Conservation (phyloP, 2,888 invertebrate genomes). For the Schizotus pectinicornis region DNA sequence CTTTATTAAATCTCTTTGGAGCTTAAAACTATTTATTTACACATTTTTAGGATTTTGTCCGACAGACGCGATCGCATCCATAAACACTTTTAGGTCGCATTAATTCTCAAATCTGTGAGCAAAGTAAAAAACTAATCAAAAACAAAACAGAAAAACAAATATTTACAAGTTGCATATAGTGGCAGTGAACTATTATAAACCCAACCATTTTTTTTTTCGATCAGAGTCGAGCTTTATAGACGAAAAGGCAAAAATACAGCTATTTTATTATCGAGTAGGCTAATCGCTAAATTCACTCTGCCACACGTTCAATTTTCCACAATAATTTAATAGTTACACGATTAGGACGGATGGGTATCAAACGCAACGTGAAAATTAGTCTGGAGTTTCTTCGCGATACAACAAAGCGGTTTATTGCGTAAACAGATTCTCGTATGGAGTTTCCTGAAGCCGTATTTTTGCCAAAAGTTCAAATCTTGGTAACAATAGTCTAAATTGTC, state of each 20-base stretch:
- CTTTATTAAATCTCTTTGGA: conserved; percentile 21
- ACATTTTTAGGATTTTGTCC: conserved; percentile 1
- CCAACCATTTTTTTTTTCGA: conserved; percentile 26
- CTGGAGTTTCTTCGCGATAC: conserved; percentile 22
- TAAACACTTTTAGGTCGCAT: neutral
- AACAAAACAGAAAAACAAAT: conserved; percentile 28
- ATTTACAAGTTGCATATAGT: conserved; percentile 47
- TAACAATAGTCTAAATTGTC: conserved; percentile 31
- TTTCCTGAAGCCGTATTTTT: conserved; percentile 52
- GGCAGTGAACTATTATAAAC: conserved; percentile 51
- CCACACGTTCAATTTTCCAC: conserved; percentile 17
- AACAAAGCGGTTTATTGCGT: conserved; percentile 25
- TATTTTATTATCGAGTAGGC: conserved; percentile 29
- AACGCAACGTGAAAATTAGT: conserved; percentile 14
- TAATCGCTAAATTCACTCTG: conserved; percentile 22
- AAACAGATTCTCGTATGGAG: conserved; percentile 17
- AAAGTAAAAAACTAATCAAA: conserved; percentile 49
- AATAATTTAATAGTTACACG: conserved; percentile 30
- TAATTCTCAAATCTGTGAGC: conserved; percentile 44
- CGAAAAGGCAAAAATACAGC: conserved; percentile 55
- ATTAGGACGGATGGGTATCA: conserved; percentile 51
- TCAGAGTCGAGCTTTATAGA: conserved; percentile 35
- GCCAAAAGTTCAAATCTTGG: conserved; percentile 41
- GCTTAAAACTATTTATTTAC: conserved; percentile 25
- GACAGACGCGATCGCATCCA: neutral